Conservation (phyloP, 2,113 vertebrate species). For the Parus major region DNA sequence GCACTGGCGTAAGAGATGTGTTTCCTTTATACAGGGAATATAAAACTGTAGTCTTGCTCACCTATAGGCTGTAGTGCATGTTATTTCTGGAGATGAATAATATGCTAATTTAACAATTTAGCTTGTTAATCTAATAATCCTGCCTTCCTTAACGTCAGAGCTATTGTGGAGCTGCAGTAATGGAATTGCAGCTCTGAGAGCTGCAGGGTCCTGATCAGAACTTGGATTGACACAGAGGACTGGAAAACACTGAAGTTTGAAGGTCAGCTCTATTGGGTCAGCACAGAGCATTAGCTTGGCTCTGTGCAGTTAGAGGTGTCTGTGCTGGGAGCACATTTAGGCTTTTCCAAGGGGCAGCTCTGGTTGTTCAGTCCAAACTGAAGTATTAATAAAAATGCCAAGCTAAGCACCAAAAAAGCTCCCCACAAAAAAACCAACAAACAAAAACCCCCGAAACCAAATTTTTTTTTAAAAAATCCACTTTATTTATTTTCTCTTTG, state of each 20-base stretch:
- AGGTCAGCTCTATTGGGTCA: not conserved
- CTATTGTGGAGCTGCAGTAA: slow-evolving; percentile 14
- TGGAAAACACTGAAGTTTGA: slow-evolving; percentile 5
- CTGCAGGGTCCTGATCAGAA: not conserved
- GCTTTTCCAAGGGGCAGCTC: not conserved
- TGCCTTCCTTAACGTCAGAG: not conserved
- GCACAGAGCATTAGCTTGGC: not conserved
- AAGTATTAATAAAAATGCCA: not conserved
- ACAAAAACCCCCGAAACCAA: not conserved
- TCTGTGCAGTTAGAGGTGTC: not conserved
- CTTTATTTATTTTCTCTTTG: not conserved
- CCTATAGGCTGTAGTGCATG: not conserved
- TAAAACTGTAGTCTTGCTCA: not conserved
- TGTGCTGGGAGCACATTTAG: not conserved
- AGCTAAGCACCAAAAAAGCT: not conserved
- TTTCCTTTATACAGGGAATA: not conserved
- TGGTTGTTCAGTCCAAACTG: not conserved
- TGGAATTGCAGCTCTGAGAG: slow-evolving; percentile 16
- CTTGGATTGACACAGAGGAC: not conserved
- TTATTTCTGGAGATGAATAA: slow-evolving; percentile 17
- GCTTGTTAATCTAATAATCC: slow-evolving; percentile 39
- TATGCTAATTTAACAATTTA: slow-evolving; percentile 42
- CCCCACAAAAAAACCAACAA: too few species aligned
- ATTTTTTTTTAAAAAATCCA: too few species aligned
- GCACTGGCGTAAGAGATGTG: not conserved